Conservation (phyloP, 2,797 vertebrate genomes). For the Sebastes wilsoni region DNA sequence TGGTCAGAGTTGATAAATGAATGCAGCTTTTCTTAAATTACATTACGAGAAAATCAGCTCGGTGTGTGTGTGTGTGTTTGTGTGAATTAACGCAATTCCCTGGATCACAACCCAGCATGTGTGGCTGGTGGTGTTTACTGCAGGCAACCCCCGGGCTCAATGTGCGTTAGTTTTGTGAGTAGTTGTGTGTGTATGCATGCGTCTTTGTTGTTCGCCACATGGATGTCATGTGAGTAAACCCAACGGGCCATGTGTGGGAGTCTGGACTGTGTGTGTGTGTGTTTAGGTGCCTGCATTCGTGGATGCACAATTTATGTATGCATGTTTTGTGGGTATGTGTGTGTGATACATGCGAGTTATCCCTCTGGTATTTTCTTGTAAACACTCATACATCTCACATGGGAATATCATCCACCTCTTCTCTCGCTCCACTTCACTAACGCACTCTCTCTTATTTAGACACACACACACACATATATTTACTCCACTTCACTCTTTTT, state of each 20-base stretch:
- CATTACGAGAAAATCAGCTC: constrained; percentile 8
- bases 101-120: constrained; percentile 51
- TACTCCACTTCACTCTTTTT: not conserved
- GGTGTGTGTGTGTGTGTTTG: constrained; percentile 21
- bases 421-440: not conserved
- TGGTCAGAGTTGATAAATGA: constrained; percentile 34
- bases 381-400: constrained; percentile 18
- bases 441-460: not conserved
- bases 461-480: not conserved
- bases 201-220: constrained; percentile 51
- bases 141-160: constrained; percentile 26
- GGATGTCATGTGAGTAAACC: constrained; percentile 55
- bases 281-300: not conserved
- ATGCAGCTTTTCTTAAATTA: constrained; percentile 46
- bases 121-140: constrained; percentile 58
- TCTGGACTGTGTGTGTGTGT: constrained; percentile 26
- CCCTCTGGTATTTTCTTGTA: constrained; percentile 31
- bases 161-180: constrained; percentile 35
- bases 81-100: constrained; percentile 37
- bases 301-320: constrained; percentile 1
- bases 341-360: constrained; percentile 20
- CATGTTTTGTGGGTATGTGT: not conserved
- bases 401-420: constrained; percentile 33
- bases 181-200: not conserved
- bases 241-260: constrained; percentile 37